These are phyloP conservation scores for Ciconia stormi DNA, from an alignment of 2,113 vertebrate species.

Conservation along the genomic window DNA sequence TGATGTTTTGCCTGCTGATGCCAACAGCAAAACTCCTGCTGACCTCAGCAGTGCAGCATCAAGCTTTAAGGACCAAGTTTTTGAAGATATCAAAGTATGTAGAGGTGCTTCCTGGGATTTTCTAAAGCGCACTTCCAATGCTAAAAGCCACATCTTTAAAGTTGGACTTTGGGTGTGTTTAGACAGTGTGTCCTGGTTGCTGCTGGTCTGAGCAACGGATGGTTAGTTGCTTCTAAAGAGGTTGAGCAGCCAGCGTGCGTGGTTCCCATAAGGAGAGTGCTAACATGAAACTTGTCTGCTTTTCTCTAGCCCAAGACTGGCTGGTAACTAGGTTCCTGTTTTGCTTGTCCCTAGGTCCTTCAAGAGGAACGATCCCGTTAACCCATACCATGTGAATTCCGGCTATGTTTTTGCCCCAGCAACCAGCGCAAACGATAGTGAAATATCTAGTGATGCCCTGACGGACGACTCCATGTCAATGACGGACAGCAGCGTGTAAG, in stretches of 20 bases:
- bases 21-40: not conserved
- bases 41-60: not conserved
- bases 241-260: fast-evolving
- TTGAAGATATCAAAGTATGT: not conserved
- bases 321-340: not conserved
- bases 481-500: slow-evolving; percentile 97
- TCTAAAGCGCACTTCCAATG: fast-evolving
- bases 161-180: not conserved
- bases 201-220: not conserved
- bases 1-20: not conserved
- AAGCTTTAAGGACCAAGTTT: not conserved
- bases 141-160: not conserved
- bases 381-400: slow-evolving; percentile 84
- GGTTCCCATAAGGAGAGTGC: not conserved
- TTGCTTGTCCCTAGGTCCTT: slow-evolving; percentile 79
- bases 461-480: slow-evolving; percentile 95
- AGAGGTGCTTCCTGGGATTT: not conserved
- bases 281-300: fast-evolving
- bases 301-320: not conserved
- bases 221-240: not conserved
- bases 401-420: slow-evolving; percentile 90
- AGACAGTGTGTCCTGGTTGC: not conserved
- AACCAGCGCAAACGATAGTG: slow-evolving; percentile 95
- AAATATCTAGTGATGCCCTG: slow-evolving; percentile 94
- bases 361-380: slow-evolving; percentile 83